Percentiles rank a stretch among this genome's conserved stretches.
Conservation (phyloP, 2,113 vertebrate species). For the Irena cyanogastra region DNA sequence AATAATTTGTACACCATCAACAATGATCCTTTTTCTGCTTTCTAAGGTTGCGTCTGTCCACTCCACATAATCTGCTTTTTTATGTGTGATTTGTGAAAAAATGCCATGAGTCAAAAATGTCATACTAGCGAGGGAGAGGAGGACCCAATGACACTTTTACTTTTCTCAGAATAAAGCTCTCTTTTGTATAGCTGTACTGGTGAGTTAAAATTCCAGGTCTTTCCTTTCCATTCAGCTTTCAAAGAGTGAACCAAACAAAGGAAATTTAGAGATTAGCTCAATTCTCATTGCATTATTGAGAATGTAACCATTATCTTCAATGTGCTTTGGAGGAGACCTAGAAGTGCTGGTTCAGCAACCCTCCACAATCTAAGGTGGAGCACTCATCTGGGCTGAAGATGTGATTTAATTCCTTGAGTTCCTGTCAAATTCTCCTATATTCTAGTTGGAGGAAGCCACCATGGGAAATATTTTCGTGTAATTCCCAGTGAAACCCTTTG, state of each 20-base stretch:
- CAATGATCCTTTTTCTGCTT: not conserved
- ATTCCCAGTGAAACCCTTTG: not conserved
- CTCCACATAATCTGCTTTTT: not conserved
- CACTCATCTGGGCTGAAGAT: not conserved
- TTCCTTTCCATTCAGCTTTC: not conserved
- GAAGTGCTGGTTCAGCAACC: not conserved
- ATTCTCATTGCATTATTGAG: not conserved
- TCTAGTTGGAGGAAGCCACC: fast-evolving
- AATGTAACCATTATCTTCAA: not conserved
- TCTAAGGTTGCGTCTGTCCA: not conserved
- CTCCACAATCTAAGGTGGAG: not conserved
- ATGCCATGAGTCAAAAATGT: not conserved
- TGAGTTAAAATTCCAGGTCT: not conserved
- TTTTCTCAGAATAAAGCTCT: not conserved
- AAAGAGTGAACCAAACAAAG: not conserved
- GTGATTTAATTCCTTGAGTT: not conserved
- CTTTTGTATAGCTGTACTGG: not conserved
- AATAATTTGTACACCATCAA: not conserved
- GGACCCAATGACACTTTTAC: not conserved
- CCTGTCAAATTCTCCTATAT: not conserved
- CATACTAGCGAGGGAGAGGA: not conserved
- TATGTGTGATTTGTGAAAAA: not conserved
- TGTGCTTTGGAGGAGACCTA: not conserved
- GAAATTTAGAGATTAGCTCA: not conserved
- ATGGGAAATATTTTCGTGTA: not conserved